Evolutionary conservation across 92 coral and sea anemone species (phyloP).

Genomic region (Parazoanthus atlanticus): DNA sequence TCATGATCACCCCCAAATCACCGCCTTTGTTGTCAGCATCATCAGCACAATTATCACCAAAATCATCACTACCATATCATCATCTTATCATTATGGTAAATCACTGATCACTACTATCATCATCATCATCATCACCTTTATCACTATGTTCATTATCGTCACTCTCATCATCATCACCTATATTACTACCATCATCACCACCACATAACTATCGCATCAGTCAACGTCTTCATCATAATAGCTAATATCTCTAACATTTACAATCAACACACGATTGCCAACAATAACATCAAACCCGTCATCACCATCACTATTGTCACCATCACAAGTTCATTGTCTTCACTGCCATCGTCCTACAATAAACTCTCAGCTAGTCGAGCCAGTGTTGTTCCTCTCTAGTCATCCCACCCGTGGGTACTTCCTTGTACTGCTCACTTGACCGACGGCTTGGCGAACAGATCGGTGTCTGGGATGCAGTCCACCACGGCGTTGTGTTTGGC

Average conservation of each 20-base stretch:
- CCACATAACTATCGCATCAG: neutral
- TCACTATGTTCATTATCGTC: too few species aligned
- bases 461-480: conserved; percentile 59
- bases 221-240: neutral
- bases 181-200: neutral
- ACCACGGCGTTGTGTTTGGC: conserved; percentile 60
- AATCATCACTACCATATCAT: neutral
- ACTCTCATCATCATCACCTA: neutral
- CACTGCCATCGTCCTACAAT: neutral
- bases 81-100: neutral
- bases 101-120: neutral
- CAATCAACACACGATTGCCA: neutral
- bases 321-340: neutral
- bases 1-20: neutral
- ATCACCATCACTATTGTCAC: neutral
- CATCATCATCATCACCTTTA: neutral
- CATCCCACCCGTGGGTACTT: neutral
- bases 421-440: neutral
- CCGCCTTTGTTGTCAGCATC: neutral
- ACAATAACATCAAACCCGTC: neutral
- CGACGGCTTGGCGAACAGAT: conserved; percentile 61
- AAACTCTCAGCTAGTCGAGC: neutral
- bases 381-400: too few species aligned
- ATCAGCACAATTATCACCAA: neutral
- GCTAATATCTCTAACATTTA: neutral